phyloP scores from a whole-genome alignment of 35 echinoderm and acorn worm genomes.

The Anneissia japonica region DNA sequence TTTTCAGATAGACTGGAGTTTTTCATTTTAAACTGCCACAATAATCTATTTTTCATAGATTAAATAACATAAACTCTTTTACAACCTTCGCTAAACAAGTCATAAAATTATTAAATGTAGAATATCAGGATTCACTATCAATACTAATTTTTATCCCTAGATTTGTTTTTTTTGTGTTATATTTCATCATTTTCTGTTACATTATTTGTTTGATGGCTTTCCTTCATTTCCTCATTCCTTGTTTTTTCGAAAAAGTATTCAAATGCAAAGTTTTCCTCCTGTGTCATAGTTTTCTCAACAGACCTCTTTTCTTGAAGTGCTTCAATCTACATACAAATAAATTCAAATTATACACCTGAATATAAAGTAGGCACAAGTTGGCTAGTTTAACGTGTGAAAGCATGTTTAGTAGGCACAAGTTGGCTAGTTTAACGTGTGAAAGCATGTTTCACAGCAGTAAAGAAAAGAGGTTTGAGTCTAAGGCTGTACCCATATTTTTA shows the following conservation, averaged over 20 bases:
- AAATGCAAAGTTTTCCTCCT: constrained; percentile 79
- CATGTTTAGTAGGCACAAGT: background rate
- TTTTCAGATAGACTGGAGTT: too few species aligned
- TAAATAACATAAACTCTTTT: too few species aligned
- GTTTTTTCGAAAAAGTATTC: constrained; percentile 95
- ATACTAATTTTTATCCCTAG: too few species aligned
- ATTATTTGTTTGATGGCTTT: constrained; percentile 6
- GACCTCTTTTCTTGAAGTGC: constrained; percentile 54
- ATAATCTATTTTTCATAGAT: too few species aligned
- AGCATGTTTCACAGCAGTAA: too few species aligned
- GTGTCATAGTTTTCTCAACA: constrained; percentile 14
- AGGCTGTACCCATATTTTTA: background rate
- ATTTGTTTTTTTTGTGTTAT: too few species aligned
- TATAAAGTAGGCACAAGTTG: background rate
- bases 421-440: background rate
- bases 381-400: background rate
- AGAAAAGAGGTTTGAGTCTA: background rate
- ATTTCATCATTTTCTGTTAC: constrained; percentile 1
- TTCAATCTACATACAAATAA: constrained; percentile 54
- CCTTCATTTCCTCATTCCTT: constrained; percentile 5
- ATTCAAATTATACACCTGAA: background rate
- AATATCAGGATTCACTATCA: too few species aligned
- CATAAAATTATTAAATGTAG: too few species aligned
- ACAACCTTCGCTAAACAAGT: too few species aligned
- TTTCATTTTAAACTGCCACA: too few species aligned